Percentiles rank a stretch among this genome's conserved stretches.
Evolutionary conservation across 2,797 vertebrate genomes (phyloP).

Genomic region (Masticophis lateralis): DNA sequence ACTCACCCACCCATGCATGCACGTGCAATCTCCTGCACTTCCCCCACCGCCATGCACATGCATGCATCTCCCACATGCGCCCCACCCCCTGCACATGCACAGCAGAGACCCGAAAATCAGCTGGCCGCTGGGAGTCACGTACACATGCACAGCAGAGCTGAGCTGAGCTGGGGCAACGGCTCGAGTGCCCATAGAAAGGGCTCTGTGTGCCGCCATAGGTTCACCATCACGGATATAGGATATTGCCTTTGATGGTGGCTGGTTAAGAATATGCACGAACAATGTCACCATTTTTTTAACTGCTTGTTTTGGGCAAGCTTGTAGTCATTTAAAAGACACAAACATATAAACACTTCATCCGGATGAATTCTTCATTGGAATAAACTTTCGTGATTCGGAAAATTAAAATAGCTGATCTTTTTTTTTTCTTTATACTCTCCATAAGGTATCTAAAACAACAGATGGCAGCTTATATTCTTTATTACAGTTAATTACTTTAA

Average conservation of each 20-base stretch:
- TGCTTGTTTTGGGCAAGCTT: constrained; percentile 15
- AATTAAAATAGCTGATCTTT: background rate
- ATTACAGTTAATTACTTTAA: background rate
- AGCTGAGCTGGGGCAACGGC: too few species aligned
- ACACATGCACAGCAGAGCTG: too few species aligned
- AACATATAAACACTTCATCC: background rate
- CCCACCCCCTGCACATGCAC: too few species aligned
- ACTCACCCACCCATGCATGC: too few species aligned
- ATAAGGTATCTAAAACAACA: background rate
- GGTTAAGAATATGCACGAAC: constrained; percentile 35
- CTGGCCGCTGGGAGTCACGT: too few species aligned
- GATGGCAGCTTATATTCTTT: background rate
- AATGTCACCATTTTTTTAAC: background rate
- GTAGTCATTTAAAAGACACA: background rate
- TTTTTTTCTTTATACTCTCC: background rate
- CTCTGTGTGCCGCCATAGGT: too few species aligned
- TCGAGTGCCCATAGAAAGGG: too few species aligned
- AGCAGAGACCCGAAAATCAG: too few species aligned
- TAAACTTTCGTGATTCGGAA: background rate
- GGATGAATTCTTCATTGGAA: background rate
- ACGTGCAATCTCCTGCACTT: too few species aligned
- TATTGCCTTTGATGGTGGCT: background rate
- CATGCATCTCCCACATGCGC: too few species aligned
- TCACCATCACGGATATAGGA: background rate
- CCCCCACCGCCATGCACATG: rapidly evolving